phyloP scores from a whole-genome alignment of 1,140 invertebrate genomes.

The Cephus cinctus region DNA sequence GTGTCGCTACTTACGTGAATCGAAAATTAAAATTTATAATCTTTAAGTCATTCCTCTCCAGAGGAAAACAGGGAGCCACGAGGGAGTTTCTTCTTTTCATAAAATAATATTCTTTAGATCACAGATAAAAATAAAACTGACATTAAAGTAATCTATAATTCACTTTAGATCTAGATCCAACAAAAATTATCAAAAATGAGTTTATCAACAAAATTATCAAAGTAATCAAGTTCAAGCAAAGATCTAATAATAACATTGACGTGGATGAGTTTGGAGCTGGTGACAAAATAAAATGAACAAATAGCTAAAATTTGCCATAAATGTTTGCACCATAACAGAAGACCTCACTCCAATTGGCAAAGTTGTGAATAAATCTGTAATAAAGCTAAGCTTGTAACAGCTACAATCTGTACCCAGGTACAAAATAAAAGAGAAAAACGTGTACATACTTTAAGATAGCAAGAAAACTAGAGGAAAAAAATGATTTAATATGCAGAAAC shows the following conservation, averaged over 20 bases:
- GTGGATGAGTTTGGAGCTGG: constrained; percentile 36
- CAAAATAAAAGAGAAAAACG: constrained; percentile 60
- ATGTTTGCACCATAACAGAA: constrained; percentile 18
- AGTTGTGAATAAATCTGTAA: constrained; percentile 64
- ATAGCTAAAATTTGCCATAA: background rate
- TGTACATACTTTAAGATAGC: constrained; percentile 59
- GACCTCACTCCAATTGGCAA: constrained; percentile 26
- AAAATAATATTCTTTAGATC: too few species aligned
- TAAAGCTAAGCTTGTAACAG: constrained; percentile 68
- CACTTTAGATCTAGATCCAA: constrained; percentile 22
- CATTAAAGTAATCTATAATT: constrained; percentile 5
- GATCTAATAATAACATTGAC: constrained; percentile 32
- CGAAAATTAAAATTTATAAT: too few species aligned
- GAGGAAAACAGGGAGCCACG: too few species aligned
- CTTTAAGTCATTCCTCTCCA: too few species aligned
- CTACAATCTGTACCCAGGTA: constrained; percentile 62
- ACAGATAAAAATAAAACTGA: too few species aligned
- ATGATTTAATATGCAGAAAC: constrained; percentile 87
- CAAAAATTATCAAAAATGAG: constrained; percentile 20
- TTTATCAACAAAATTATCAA: too few species aligned
- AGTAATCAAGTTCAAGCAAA: constrained; percentile 12
- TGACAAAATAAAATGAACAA: constrained; percentile 43
- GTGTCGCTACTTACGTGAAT: too few species aligned
- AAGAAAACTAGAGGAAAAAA: constrained; percentile 78
- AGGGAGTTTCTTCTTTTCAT: too few species aligned